These are phyloP conservation scores for Ctenicera cuprea DNA, from an alignment of 2,888 invertebrate genomes.

Conservation along the genomic window DNA sequence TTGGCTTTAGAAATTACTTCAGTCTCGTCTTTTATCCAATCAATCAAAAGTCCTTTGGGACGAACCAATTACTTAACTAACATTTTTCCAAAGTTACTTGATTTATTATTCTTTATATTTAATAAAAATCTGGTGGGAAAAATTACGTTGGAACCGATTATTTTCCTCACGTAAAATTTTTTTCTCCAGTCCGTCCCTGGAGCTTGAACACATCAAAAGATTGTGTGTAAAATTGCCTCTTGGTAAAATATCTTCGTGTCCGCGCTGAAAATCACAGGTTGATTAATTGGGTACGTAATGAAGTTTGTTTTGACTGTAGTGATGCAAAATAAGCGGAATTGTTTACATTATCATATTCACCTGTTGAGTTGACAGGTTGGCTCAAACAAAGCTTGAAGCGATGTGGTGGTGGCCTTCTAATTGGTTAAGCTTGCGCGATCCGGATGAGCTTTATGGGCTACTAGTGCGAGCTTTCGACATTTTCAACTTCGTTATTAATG, in stretches of 20 bases:
- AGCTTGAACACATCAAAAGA: not conserved
- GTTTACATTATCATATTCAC: constrained; percentile 57
- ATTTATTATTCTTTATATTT: no score
- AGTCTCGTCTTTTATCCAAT: not conserved
- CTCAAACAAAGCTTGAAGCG: constrained; percentile 53
- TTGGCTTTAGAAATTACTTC: constrained; percentile 8
- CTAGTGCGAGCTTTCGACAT: constrained; percentile 38
- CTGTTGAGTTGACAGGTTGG: constrained; percentile 58
- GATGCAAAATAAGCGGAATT: constrained; percentile 42
- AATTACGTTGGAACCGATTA: no score
- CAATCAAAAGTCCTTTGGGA: no score
- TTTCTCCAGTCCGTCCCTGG: not conserved
- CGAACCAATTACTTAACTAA: not conserved
- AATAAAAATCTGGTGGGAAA: no score
- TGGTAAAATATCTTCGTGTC: not conserved
- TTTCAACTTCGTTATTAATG: constrained; percentile 42
- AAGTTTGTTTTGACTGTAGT: constrained; percentile 37
- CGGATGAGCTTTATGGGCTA: constrained; percentile 54
- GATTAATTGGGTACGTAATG: constrained; percentile 30
- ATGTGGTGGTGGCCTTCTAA: constrained; percentile 50
- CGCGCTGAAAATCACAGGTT: not conserved
- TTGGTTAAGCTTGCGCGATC: constrained; percentile 57
- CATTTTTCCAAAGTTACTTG: no score
- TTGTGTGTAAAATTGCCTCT: no score
- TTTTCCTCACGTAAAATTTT: no score